Evolutionary conservation across 2,797 vertebrate genomes (phyloP), one percentile per base, ranked within the genome.

Genomic region (Peromyscus eremicus): DNA sequence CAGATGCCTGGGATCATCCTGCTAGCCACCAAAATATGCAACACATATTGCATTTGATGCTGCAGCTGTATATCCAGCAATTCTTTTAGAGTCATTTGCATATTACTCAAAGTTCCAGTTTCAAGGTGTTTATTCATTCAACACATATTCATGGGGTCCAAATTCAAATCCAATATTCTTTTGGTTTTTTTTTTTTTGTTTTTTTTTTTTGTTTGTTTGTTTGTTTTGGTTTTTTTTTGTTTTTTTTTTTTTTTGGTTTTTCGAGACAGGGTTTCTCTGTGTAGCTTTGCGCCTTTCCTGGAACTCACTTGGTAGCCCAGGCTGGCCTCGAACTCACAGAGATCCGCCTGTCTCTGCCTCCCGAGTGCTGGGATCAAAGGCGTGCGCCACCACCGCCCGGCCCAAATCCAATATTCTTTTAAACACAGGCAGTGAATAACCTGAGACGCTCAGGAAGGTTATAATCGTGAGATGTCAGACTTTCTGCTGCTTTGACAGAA

Each of bases 121-220:
- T 79, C 4, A 70, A 94, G 73, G 86, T 8, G 27, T 43, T 91
- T 94, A 84, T 96, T 95, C 60, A 93, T 73, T n/a, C 16, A 57
- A 62, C 37, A 85, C 92, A 70, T 73, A 94, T 70, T 81, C 29
- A 55, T 86, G 34, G 5, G 84, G 23, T 70, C 62, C 60, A 64
- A 68, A 62, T 82, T 70, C 68, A 88, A 13, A 70, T 21, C 2
- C 81, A 90, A 14, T 5, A 57, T 46, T 88, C 34, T 92, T 93
- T 52, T 91, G n/a, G n/a, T n/a, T n/a, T n/a, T n/a, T n/a, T n/a
- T n/a, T n/a, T n/a, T n/a, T n/a, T n/a, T n/a, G n/a, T n/a, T n/a
- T n/a, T n/a, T n/a, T n/a, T n/a, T n/a, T n/a, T n/a, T n/a, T n/a
- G n/a, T n/a, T n/a, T n/a, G n/a, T n/a, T n/a, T n/a, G n/a, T n/a